These are phyloP conservation scores for Karalla daura DNA, from an alignment of 2,797 vertebrate species.

Conservation along the genomic window DNA sequence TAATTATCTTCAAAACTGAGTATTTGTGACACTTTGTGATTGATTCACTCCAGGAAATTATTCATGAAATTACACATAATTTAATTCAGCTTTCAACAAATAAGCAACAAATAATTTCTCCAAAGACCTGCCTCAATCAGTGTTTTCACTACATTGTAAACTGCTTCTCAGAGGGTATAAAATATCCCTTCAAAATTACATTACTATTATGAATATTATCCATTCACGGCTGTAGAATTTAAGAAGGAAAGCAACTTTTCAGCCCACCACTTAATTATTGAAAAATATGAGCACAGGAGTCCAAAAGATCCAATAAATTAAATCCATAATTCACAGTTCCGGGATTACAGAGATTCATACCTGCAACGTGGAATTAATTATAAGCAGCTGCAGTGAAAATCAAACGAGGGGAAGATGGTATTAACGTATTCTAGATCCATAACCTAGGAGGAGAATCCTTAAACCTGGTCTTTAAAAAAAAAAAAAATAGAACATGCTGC, in stretches of 20 bases:
- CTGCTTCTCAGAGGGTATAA: slow-evolving; percentile 1
- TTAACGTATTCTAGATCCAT: slow-evolving; percentile 83
- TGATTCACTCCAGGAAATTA: background rate
- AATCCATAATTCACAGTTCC: slow-evolving; percentile 83
- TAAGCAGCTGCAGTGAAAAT: slow-evolving; percentile 72
- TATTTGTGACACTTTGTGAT: background rate
- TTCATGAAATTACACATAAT: background rate
- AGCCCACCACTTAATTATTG: slow-evolving; percentile 70
- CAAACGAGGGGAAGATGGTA: slow-evolving; percentile 74
- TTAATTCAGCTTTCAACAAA: slow-evolving; percentile 3
- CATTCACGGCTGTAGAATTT: slow-evolving; percentile 50
- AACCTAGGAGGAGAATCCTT: slow-evolving; percentile 73
- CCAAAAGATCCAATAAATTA: slow-evolving; percentile 81
- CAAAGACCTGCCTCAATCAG: background rate
- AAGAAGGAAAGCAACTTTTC: slow-evolving; percentile 59
- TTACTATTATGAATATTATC: slow-evolving; percentile 38
- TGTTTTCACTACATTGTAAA: slow-evolving; percentile 10
- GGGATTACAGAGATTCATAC: slow-evolving; percentile 81
- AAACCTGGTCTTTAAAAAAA: slow-evolving; percentile 73
- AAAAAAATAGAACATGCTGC: slow-evolving; percentile 50
- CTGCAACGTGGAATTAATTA: slow-evolving; percentile 81
- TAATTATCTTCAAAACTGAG: background rate
- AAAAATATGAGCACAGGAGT: slow-evolving; percentile 69
- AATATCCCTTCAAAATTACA: slow-evolving; percentile 37
- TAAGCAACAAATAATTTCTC: background rate